Evolutionary conservation across 2,113 vertebrate species (phyloP), one percentile per base, ranked within the genome.

Genomic region (Bagarius yarrelli): DNA sequence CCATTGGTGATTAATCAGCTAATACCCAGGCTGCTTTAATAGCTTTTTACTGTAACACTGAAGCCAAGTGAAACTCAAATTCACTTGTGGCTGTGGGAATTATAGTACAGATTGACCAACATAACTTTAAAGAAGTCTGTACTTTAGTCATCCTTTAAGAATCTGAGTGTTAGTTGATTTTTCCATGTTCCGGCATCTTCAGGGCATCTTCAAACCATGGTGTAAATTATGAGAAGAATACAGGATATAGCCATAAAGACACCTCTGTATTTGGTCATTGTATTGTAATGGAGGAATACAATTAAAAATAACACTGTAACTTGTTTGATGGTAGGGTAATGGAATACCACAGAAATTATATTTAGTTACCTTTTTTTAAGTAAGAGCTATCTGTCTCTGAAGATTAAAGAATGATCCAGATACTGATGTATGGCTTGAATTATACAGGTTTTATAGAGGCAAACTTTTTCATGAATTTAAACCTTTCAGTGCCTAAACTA

Each of bases 401-500:
- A 50, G 50, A 67, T 66, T 82, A 64, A 44, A 59, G 36, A 79
- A 59, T 60, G 34, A 72, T 67, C 70, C 78, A 61, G 64, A 73
- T 47, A 53, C 56, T 72, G 60, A 79, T 55, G 57, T 70, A n/a
- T 66, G 36, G 40, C 71, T 25, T 36, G 30, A 27, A 60, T 73
- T 53, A 79, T 60, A 56, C 78, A 72, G 76, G 19, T 71, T 70
- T 82, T 34, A 63, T 63, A 50, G 34, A 61, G 69, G 81, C 34
- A 60, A 78, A 34, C 5, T 47, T 47, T 5, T 47, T 47, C 44
- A 47, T 15, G 78, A 69, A 81, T 52, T 77, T 63, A 75, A 70
- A 61, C 34, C 81, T 83, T 76, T 74, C 86, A 89, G 88, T 89
- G 88, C 88, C 88, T 89, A 78, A 85, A 79, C 79, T 64, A 83